These are phyloP conservation scores for Champsocephalus esox DNA, from an alignment of 2,797 vertebrate genomes.

Conservation along the genomic window DNA sequence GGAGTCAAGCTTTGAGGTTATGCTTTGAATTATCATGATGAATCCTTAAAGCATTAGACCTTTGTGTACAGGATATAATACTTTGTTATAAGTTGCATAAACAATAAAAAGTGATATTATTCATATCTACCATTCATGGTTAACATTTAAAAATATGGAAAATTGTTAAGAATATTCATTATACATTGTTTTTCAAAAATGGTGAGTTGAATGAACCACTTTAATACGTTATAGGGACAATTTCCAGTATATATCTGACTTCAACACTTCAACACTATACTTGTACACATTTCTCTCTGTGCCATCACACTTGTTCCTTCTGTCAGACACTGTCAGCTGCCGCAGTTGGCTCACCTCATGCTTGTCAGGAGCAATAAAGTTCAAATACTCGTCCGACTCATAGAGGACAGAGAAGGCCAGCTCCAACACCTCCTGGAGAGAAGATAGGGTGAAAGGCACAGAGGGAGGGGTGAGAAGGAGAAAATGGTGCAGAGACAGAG, in stretches of 20 bases:
- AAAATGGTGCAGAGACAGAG: conserved; percentile 28
- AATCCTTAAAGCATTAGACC: neutral
- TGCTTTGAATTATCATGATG: neutral
- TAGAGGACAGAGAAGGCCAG: conserved; percentile 98
- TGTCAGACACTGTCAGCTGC: conserved; percentile 28
- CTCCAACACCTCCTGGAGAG: conserved; percentile 94
- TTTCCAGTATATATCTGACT: neutral
- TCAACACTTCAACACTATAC: too few relatives aligned
- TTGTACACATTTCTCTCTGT: neutral
- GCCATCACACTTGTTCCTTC: conserved; percentile 11
- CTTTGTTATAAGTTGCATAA: neutral
- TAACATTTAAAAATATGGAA: too few relatives aligned
- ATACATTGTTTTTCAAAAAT: neutral
- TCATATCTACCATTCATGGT: neutral
- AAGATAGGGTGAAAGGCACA: conserved; percentile 38
- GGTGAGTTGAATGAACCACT: neutral
- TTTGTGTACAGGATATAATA: neutral
- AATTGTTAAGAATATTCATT: neutral
- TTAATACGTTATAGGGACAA: neutral
- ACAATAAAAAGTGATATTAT: neutral
- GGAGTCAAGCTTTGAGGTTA: neutral
- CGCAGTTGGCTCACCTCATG: conserved; percentile 90
- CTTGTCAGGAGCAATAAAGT: conserved; percentile 99
- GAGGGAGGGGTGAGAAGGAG: conserved; percentile 15
- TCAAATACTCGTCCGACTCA: conserved; percentile 97